These are phyloP conservation scores for Ooceraea biroi DNA, from an alignment of 1,140 invertebrate genomes.

Conservation along the genomic window DNA sequence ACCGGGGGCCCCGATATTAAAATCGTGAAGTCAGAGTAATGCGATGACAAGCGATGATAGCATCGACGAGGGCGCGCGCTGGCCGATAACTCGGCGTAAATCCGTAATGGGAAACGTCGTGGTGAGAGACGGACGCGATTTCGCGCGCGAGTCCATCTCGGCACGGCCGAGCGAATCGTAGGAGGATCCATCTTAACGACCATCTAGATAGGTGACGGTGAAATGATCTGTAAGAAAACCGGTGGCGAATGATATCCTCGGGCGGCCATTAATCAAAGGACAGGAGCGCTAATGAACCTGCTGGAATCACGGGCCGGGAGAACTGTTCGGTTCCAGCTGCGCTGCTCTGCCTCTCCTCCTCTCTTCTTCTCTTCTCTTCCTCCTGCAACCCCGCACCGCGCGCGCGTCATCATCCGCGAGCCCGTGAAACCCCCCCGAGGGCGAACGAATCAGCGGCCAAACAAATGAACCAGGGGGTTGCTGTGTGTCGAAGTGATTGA, in stretches of 20 bases:
- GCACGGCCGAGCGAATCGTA: constrained; percentile 72
- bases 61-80: constrained; percentile 33
- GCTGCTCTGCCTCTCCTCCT: not conserved
- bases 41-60: constrained; percentile 32
- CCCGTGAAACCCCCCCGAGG: constrained; percentile 67
- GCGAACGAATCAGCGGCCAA: constrained; percentile 72
- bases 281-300: constrained; percentile 84
- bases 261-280: constrained; percentile 84
- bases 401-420: constrained; percentile 67
- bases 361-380: too few relatives aligned
- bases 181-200: constrained; percentile 82
- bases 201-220: constrained; percentile 82
- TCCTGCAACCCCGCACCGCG: constrained; percentile 3
- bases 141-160: constrained; percentile 73
- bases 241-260: constrained; percentile 80
- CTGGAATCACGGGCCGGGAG: constrained; percentile 72
- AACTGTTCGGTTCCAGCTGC: constrained; percentile 66
- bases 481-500: constrained; percentile 74
- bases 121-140: constrained; percentile 62
- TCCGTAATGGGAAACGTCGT: constrained; percentile 67
- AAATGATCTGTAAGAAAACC: constrained; percentile 84
- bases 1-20: constrained; percentile 12
- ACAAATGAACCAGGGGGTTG: constrained; percentile 69
- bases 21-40: constrained; percentile 38
- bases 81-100: constrained; percentile 65